Evolutionary conservation across 2,888 invertebrate species (phyloP), one percentile per base, ranked within the genome.

Genomic region (Xanthia togata): DNA sequence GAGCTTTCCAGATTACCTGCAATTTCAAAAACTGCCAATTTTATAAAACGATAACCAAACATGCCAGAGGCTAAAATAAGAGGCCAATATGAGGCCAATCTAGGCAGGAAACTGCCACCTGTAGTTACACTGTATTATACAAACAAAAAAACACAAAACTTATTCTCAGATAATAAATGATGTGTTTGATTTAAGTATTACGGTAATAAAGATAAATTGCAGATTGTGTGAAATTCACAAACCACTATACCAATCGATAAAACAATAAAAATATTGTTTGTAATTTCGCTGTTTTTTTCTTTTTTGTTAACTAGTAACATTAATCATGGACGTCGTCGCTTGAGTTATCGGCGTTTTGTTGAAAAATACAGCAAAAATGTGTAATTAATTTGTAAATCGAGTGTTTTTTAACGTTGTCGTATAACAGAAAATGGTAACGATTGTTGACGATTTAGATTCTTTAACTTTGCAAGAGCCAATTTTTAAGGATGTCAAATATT

Each of bases 401-500:
- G 86, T 82, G 79, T 80, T 86, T 89, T 88, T 86, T 86, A 87
- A 82, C 84, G 86, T 89, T 83, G 88, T 89, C 84, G 84, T 88
- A 85, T 89, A 90, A 92, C 89, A 94, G 93, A 96, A 96, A 96
- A 96, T 96, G 96, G 96, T 96, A 96, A 96, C 96, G 95, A 95
- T 96, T 94, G 95, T 94, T 90, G 95, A 96, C 94, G 96, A 96
- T 93, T 92, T 96, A 94, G 96, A 96, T 93, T 94, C 96, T 91
- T 94, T 96, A 93, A 93, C 95, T 90, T 94, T 97, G 90, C 95
- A 95, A 92, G 97, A 97, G 91, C 96, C 97, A 90, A 97, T 99
- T 89, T 99, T 99, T 95, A 98, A 98, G 94, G 98, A 98, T 97
- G 98, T 99, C 89, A 98, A 98, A 93, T 98, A 98, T 96, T 98